phyloP scores from a whole-genome alignment of 2,113 vertebrate genomes.

The Sorex fumeus region DNA sequence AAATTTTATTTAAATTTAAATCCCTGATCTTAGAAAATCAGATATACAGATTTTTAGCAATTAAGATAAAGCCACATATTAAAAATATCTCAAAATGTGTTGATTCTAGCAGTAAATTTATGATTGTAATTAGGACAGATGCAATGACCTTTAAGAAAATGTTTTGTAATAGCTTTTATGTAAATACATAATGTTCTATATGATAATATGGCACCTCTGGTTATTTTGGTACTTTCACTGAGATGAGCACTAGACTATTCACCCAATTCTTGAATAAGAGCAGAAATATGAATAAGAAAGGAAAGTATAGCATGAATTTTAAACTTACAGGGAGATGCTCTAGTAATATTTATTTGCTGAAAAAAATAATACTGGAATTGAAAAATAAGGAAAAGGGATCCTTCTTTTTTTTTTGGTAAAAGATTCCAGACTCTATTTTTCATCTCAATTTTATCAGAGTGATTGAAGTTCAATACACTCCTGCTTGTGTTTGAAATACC shows the following conservation, averaged over 20 bases:
- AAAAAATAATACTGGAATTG: slow-evolving; percentile 22
- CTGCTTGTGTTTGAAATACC: too few relatives aligned
- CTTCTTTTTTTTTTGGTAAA: neutral
- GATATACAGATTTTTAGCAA: neutral
- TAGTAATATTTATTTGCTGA: neutral
- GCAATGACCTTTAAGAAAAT: slow-evolving; percentile 26
- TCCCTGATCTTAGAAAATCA: neutral
- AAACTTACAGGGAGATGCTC: neutral
- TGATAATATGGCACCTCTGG: neutral
- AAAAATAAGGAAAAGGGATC: neutral
- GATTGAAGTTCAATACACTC: neutral
- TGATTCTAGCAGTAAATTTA: slow-evolving; percentile 31
- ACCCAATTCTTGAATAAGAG: neutral
- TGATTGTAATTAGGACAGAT: neutral
- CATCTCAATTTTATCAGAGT: neutral
- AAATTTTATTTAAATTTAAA: slow-evolving; percentile 4
- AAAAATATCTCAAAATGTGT: neutral
- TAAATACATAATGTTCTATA: neutral
- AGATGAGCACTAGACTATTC: slow-evolving; percentile 1
- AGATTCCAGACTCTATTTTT: neutral
- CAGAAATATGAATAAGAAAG: neutral
- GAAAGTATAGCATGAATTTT: neutral
- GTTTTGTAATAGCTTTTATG: neutral
- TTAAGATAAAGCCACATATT: neutral
- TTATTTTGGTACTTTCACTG: slow-evolving; percentile 36